Percentiles rank a stretch among this genome's conserved stretches.
Conservation (phyloP, 1,140 invertebrate species). For the Harpegnathos saltator region DNA sequence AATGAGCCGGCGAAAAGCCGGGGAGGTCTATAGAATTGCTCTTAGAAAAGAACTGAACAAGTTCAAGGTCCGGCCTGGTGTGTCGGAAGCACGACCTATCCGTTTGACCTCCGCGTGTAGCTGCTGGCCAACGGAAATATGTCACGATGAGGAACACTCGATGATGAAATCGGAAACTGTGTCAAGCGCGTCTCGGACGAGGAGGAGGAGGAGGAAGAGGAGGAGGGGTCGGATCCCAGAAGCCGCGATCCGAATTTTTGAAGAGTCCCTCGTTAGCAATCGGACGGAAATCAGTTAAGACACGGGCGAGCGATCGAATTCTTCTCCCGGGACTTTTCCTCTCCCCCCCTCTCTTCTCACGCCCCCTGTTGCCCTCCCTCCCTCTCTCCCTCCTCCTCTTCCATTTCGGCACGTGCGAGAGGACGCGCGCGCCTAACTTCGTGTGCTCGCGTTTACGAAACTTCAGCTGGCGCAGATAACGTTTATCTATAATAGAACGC, state of each 20-base stretch:
- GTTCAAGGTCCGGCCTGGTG: constrained; percentile 47
- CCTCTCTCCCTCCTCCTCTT: neutral
- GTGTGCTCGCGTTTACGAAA: constrained; percentile 42
- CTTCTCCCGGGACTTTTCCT: neutral
- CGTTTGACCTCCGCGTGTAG: constrained; percentile 41
- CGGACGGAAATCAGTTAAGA: constrained; percentile 32
- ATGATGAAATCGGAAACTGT: constrained; percentile 69
- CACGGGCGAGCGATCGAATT: neutral
- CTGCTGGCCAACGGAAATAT: constrained; percentile 15
- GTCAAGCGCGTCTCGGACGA: constrained; percentile 63
- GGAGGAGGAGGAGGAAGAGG: neutral
- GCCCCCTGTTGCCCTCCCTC: too few relatives aligned
- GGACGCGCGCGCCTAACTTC: constrained; percentile 1
- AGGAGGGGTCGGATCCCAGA: constrained; percentile 8
- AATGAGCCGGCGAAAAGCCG: neutral
- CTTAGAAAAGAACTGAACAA: constrained; percentile 18
- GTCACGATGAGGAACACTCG: constrained; percentile 61
- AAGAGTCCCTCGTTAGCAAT: constrained; percentile 6
- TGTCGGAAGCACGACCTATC: neutral
- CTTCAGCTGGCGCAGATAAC: constrained; percentile 50
- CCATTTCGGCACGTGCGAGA: neutral
- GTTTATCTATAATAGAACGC: constrained; percentile 64
- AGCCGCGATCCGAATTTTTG: neutral
- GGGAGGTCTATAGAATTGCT: constrained; percentile 12
- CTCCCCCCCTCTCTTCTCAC: neutral